phyloP scores from a whole-genome alignment of 2,113 vertebrate species.

The Microtus montanus region DNA sequence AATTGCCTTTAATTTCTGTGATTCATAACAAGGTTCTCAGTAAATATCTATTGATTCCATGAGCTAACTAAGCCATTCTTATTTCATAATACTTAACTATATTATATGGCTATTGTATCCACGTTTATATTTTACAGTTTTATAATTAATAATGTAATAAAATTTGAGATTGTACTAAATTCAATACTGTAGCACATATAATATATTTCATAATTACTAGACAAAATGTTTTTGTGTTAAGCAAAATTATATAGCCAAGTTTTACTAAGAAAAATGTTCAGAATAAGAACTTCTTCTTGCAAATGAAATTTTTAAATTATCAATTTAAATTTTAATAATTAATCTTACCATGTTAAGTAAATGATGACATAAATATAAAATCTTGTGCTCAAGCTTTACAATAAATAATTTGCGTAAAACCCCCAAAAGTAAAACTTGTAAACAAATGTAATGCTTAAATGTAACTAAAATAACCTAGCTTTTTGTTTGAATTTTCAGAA shows the following conservation, averaged over 20 bases:
- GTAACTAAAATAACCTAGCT: not conserved
- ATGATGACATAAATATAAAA: not conserved
- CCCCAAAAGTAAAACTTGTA: not conserved
- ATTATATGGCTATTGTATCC: not conserved
- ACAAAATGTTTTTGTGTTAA: not conserved
- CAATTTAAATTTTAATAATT: not conserved
- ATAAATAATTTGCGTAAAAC: not conserved
- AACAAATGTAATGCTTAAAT: not conserved
- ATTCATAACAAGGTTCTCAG: not conserved
- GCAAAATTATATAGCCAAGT: not conserved
- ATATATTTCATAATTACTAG: not conserved
- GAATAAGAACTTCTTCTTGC: not conserved
- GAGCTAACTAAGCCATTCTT: not conserved
- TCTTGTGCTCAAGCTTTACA: not conserved
- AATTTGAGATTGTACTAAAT: not conserved
- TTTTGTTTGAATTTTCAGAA: not conserved
- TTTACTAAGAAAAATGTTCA: not conserved
- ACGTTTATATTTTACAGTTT: not conserved
- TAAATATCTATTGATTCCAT: not conserved
- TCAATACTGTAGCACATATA: not conserved
- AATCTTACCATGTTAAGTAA: not conserved
- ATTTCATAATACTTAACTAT: not conserved
- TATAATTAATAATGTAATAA: not conserved
- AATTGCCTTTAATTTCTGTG: not conserved
- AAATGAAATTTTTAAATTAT: not conserved